A percentile compares a stretch with the other conserved stretches of the same genome.
Evolutionary conservation across 2,888 invertebrate species (phyloP).

Genomic region (Elmis aenea): DNA sequence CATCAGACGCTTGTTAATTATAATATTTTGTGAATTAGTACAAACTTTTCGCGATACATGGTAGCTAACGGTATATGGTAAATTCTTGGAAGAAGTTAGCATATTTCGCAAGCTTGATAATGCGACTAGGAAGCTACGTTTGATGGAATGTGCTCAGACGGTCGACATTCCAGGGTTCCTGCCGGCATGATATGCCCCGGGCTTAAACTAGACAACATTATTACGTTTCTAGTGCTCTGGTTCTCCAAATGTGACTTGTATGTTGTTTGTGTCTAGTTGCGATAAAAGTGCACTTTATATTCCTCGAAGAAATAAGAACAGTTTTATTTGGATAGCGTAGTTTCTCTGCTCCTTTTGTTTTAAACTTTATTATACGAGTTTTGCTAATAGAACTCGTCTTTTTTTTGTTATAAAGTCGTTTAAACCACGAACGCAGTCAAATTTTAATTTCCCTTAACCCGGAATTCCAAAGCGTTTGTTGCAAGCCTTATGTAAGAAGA

Average conservation of each 20-base stretch:
- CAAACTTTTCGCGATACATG: no score
- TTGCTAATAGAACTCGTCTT: not conserved
- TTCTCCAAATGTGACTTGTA: conserved; percentile 21
- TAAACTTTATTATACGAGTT: not conserved
- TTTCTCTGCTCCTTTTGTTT: not conserved
- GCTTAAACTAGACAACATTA: conserved; percentile 43
- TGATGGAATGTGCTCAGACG: conserved; percentile 42
- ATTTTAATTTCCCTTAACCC: no score
- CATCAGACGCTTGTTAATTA: no score
- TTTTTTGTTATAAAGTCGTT: not conserved
- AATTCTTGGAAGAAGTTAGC: conserved; percentile 42
- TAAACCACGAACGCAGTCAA: no score
- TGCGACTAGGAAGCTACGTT: conserved; percentile 40
- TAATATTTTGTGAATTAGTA: no score
- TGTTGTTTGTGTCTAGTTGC: conserved; percentile 3
- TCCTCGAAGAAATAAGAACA: conserved; percentile 1
- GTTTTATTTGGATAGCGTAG: conserved; percentile 1
- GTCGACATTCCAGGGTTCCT: conserved; percentile 39
- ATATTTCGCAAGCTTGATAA: conserved; percentile 40
- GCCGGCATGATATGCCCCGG: conserved; percentile 33
- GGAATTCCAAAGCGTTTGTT: no score
- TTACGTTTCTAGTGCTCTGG: conserved; percentile 32
- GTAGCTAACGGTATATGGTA: conserved; percentile 23
- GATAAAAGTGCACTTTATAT: conserved; percentile 3
- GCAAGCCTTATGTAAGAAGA: no score